phyloP scores from a whole-genome alignment of 1,140 invertebrate species.

The Heliothis virescens region DNA sequence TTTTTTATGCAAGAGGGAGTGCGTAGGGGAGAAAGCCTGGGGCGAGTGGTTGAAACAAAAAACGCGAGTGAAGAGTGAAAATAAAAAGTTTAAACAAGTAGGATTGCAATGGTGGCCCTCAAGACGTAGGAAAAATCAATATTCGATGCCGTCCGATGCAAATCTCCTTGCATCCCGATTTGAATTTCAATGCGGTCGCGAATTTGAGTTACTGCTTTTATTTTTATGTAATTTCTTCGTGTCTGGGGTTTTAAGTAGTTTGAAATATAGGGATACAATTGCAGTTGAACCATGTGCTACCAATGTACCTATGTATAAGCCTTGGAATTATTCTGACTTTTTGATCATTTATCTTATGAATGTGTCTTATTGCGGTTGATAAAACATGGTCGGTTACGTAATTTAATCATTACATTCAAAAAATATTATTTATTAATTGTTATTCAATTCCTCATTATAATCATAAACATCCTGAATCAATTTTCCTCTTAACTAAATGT shows the following conservation, averaged over 20 bases:
- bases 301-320: constrained; percentile 5
- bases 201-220: constrained; percentile 70
- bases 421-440: no score
- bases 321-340: background rate
- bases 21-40: constrained; percentile 73
- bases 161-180: constrained; percentile 80
- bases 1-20: constrained; percentile 86
- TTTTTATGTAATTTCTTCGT: constrained; percentile 62
- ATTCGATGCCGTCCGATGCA: constrained; percentile 81
- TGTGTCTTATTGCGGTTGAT: no score
- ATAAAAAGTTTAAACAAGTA: constrained; percentile 86
- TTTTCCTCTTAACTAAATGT: background rate
- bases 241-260: constrained; percentile 46
- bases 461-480: no score
- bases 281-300: background rate
- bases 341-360: constrained; percentile 1
- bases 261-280: background rate
- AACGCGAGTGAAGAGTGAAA: constrained; percentile 83
- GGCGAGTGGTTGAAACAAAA: constrained; percentile 85
- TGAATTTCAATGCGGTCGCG: constrained; percentile 79
- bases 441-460: no score
- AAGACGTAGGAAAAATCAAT: constrained; percentile 84
- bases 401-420: no score
- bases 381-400: no score
- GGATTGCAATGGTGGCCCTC: constrained; percentile 79